phyloP scores from a whole-genome alignment of 1,140 invertebrate genomes.

The Drosophila lowei region DNA sequence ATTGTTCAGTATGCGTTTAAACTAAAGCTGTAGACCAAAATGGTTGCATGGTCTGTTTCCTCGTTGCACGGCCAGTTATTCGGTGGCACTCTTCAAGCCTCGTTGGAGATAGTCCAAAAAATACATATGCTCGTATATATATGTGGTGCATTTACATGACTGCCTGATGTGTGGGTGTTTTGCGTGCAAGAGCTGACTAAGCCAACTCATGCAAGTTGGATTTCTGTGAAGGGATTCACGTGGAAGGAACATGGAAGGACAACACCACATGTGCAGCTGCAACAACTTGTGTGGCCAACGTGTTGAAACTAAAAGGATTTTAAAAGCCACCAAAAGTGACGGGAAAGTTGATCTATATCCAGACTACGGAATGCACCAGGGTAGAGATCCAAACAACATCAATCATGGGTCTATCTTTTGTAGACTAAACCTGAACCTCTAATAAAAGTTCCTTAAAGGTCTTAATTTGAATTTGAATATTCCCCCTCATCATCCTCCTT shows the following conservation, averaged over 20 bases:
- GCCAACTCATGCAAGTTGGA: slow-evolving; percentile 35
- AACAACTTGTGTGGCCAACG: slow-evolving; percentile 17
- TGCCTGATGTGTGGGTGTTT: slow-evolving; percentile 37
- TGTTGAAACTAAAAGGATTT: slow-evolving; percentile 29
- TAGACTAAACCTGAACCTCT: no score
- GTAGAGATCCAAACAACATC: no score
- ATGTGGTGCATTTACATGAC: background rate
- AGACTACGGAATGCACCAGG: no score
- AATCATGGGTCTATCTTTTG: no score
- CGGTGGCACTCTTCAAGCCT: slow-evolving; percentile 62
- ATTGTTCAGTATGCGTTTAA: slow-evolving; percentile 41
- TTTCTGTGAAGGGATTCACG: slow-evolving; percentile 8
- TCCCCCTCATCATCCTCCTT: no score
- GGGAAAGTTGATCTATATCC: slow-evolving; percentile 4
- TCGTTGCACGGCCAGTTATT: background rate
- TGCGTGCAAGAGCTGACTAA: slow-evolving; percentile 55
- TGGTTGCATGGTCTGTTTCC: background rate
- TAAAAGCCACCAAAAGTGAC: slow-evolving; percentile 6
- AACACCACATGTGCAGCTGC: slow-evolving; percentile 8
- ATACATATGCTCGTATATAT: slow-evolving; percentile 1
- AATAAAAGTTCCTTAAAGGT: no score
- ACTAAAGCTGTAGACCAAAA: slow-evolving; percentile 17
- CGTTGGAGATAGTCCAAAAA: slow-evolving; percentile 56
- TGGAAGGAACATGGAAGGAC: background rate
- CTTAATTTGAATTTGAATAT: no score